Percentiles rank a stretch among this genome's conserved stretches.
phyloP scores from a whole-genome alignment of 2,888 invertebrate species.

The Dryococelus australis region DNA sequence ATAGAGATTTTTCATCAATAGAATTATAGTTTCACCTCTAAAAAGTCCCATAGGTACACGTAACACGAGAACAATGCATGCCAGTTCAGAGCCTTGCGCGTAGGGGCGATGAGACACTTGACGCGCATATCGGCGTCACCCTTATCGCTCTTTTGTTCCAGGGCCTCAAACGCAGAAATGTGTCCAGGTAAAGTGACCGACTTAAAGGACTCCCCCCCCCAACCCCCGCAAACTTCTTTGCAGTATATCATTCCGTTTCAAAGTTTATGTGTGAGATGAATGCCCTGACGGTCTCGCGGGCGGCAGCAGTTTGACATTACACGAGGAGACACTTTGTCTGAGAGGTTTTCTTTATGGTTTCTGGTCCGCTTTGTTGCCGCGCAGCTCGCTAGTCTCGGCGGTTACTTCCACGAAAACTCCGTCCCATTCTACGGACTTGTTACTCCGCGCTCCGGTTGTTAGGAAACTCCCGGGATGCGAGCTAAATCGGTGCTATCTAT shows the following conservation, averaged over 20 bases:
- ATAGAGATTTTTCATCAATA: too few relatives aligned
- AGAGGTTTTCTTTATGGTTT: conserved; percentile 1
- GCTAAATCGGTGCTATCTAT: background rate
- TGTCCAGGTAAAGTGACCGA: too few relatives aligned
- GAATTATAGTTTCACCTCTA: too few relatives aligned
- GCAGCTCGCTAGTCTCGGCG: background rate
- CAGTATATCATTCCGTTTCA: background rate
- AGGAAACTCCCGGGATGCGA: background rate
- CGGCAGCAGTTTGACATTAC: background rate
- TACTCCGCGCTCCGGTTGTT: background rate
- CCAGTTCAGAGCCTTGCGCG: too few relatives aligned
- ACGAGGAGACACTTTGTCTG: conserved; percentile 16
- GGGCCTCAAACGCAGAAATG: too few relatives aligned
- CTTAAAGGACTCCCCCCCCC: too few relatives aligned
- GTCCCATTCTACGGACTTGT: background rate
- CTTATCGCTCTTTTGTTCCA: too few relatives aligned
- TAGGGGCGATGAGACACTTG: too few relatives aligned
- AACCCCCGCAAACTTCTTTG: background rate
- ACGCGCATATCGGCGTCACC: too few relatives aligned
- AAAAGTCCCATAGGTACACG: too few relatives aligned
- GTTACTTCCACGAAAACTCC: background rate
- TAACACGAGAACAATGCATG: too few relatives aligned
- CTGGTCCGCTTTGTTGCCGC: background rate
- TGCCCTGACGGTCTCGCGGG: background rate
- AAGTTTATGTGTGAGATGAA: background rate